Evolutionary conservation across 1,140 invertebrate species (phyloP).

Genomic region (Calycopis cecrops): DNA sequence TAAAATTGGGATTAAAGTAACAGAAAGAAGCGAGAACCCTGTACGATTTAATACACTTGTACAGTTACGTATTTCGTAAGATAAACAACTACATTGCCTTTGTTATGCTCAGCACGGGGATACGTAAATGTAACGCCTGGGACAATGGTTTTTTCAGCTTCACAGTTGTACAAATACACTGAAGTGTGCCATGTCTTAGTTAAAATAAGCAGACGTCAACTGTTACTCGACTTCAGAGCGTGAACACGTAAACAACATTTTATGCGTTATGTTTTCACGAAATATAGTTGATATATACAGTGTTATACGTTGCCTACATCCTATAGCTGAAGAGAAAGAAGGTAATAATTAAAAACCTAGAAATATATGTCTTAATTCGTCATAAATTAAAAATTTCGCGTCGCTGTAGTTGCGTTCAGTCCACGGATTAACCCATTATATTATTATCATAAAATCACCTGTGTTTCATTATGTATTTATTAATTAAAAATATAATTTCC

Average conservation of each 20-base stretch:
- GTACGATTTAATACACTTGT: conserved; percentile 7
- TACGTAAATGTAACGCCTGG: neutral
- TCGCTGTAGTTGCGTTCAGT: too few species aligned
- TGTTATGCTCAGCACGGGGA: neutral
- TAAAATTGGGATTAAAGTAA: neutral
- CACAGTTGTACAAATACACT: conserved; percentile 56
- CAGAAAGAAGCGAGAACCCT: neutral
- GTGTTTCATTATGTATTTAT: too few species aligned
- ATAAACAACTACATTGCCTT: conserved; percentile 23
- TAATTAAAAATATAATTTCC: too few species aligned
- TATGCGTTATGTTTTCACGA: conserved; percentile 1
- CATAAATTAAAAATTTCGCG: too few species aligned
- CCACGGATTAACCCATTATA: too few species aligned
- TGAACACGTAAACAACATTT: conserved; percentile 2
- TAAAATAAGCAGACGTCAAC: conserved; percentile 17
- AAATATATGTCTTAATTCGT: too few species aligned
- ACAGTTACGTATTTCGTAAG: conserved; percentile 7
- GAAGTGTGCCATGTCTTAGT: conserved; percentile 51
- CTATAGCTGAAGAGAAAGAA: conserved; percentile 57
- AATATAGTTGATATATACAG: conserved; percentile 37
- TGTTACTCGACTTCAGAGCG: conserved; percentile 19
- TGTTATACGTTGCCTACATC: conserved; percentile 51
- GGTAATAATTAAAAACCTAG: conserved; percentile 29
- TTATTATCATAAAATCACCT: too few species aligned
- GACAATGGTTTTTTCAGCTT: conserved; percentile 34